Evolutionary conservation across 1,140 invertebrate genomes (phyloP), one percentile per base, ranked within the genome.

Genomic region (Samia ricini): DNA sequence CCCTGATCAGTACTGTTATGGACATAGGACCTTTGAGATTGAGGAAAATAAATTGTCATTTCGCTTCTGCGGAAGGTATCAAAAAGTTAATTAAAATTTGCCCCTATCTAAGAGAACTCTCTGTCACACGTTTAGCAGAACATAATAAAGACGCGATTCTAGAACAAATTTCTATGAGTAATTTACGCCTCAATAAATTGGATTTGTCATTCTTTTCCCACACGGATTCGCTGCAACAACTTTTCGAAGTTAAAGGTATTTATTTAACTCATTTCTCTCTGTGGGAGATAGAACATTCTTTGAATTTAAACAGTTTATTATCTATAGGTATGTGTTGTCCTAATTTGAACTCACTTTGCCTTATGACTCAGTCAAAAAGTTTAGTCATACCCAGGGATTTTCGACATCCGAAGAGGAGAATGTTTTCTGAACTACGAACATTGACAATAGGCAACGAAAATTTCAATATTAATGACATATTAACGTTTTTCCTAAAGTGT

Each of bases 161-260:
- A 26, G 78, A 89, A 36, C 80, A 88, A 61, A 81, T 91, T 55
- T 68, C 81, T 0, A 54, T 63, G 10, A 90, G 87, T 57, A 80
- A 91, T 58, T 69, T 89, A 19, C 69, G 76, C 49, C 69, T 91
- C 50, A 73, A 69, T 63, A 80, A 78, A 54, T 76, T 91, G 51
- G 81, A 89, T 65, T 76, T 91, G 42, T 89, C 87, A 1, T 91
- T 89, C 68, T 91, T 91, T 64, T 85, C 87, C 20, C 89, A 83
- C 54, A 77, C 79, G 8, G 69, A 79, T 36, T 81, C 83, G 6
- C 79, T 91, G 76, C 68, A 79, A 48, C 71, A 80, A 22, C 79
- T 91, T 24, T 63, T 91, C 26, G 49, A 64, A 19, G 67, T 85
- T 2, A 90, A 91, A 75, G 90, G 90, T 6, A 65, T 56, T 24